phyloP scores from a whole-genome alignment of 2,113 vertebrate genomes.

The Anthoscopus minutus region DNA sequence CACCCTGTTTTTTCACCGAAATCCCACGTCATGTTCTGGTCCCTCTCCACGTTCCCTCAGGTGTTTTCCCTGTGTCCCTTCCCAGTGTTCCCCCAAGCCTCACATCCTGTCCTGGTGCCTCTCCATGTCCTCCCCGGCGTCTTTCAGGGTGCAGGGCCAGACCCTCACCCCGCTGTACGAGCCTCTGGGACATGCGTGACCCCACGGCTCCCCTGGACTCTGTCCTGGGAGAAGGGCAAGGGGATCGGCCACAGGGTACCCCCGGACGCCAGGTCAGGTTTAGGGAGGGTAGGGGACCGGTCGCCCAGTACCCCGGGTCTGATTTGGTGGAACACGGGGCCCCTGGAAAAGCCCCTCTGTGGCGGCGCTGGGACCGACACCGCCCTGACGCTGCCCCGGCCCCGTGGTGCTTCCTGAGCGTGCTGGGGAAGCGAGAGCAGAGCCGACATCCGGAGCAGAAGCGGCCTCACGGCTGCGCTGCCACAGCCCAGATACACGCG shows the following conservation, averaged over 20 bases:
- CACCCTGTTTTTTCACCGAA: neutral
- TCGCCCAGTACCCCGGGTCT: neutral
- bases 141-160: rapidly evolving
- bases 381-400: neutral
- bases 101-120: neutral
- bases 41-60: neutral
- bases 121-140: neutral
- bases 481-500: neutral
- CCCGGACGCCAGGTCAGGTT: rapidly evolving
- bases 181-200: neutral
- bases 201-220: rapidly evolving
- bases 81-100: neutral
- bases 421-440: neutral
- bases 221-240: rapidly evolving
- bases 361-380: neutral
- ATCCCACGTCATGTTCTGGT: no score
- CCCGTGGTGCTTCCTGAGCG: neutral
- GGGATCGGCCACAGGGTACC: neutral
- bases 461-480: neutral
- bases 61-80: neutral
- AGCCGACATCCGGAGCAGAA: slow-evolving; percentile 27
- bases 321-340: rapidly evolving
- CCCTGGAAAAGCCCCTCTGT: neutral
- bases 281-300: neutral
- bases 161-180: rapidly evolving